phyloP scores from a whole-genome alignment of 1,140 invertebrate genomes.

The Campoletis sonorensis region DNA sequence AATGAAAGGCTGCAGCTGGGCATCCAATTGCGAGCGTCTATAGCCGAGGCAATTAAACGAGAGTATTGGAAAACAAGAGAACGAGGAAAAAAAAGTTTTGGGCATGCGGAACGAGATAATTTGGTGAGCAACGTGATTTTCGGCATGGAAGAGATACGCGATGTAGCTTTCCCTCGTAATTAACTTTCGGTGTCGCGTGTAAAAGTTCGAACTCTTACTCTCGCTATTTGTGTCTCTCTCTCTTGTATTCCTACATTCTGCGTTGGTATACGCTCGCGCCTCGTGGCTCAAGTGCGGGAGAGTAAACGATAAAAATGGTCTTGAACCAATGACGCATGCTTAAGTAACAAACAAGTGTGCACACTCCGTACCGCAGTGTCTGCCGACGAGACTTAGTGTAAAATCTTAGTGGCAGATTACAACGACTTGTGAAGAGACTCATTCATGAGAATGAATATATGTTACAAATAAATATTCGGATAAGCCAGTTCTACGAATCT shows the following conservation, averaged over 20 bases:
- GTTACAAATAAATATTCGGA: too few species aligned
- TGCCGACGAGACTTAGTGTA: too few species aligned
- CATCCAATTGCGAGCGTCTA: too few species aligned
- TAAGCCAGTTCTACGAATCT: too few species aligned
- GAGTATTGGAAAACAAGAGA: constrained; percentile 35
- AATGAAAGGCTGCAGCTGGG: too few species aligned
- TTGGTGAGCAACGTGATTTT: constrained; percentile 30
- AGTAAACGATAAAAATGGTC: background rate
- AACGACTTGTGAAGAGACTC: too few species aligned
- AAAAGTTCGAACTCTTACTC: background rate
- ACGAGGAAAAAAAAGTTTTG: constrained; percentile 31
- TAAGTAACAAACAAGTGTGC: too few species aligned
- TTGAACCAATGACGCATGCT: too few species aligned
- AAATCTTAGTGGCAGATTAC: too few species aligned
- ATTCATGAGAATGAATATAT: too few species aligned
- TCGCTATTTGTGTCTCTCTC: background rate
- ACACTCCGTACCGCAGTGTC: too few species aligned
- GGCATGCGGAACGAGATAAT: constrained; percentile 18
- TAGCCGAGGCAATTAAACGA: constrained; percentile 34
- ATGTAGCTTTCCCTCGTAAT: constrained; percentile 58
- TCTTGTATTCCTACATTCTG: background rate
- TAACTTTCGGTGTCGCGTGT: constrained; percentile 41
- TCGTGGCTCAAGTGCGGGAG: background rate
- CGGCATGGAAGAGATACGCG: constrained; percentile 17
- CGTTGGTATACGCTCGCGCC: too few species aligned